Evolutionary conservation across 2,797 vertebrate species (phyloP), one percentile per base, ranked within the genome.

Genomic region (Champsocephalus gunnari): DNA sequence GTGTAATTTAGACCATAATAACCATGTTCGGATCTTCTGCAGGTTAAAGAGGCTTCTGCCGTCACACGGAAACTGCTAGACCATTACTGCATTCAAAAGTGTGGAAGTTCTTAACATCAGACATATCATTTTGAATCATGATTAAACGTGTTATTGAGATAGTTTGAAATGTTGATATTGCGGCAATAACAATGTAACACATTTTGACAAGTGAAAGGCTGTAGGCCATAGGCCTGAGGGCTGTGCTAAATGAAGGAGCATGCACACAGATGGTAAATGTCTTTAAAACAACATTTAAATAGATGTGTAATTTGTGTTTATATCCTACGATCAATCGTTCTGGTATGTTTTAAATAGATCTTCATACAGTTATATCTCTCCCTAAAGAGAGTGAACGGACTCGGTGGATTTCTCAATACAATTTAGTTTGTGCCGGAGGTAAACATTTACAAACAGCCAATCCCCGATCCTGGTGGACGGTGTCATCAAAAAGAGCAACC

Each of bases 371-470:
- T 28, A 28, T 38, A 8, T 49, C 43, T 34, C 13, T 51, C 12
- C 12, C 32, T n/a, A 8, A 12, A 1, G 0, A n/a, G 21, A 47
- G 34, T 10, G n/a, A 66, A 12, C 28, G 4, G 10, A 6, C 10
- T 41, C 17, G 1, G 2, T 1, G 16, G 11, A 1, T 16, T 43
- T 24, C 55, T 74, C 34, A 4, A 2, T 60, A 44, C 71, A 17
- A 9, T 49, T 48, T 6, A 17, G 10, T 49, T 48, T 6, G n/a
- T 71, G 38, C 69, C 65, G 68, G 86, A 89, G 87, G 88, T 67
- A 85, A 88, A 74, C 59, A 4, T 69, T 59, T 13, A 41, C 72
- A 75, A 38, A 51, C 65, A 79, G 70, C 89, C 92, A 89, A 88
- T 93, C 82, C 49, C 50, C 63, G 76, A 74, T 86, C 72, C 59